A percentile compares a stretch with the other conserved stretches of the same genome.
phyloP scores from a whole-genome alignment of 2,797 vertebrate species.

The Sebastes melanostomus region DNA sequence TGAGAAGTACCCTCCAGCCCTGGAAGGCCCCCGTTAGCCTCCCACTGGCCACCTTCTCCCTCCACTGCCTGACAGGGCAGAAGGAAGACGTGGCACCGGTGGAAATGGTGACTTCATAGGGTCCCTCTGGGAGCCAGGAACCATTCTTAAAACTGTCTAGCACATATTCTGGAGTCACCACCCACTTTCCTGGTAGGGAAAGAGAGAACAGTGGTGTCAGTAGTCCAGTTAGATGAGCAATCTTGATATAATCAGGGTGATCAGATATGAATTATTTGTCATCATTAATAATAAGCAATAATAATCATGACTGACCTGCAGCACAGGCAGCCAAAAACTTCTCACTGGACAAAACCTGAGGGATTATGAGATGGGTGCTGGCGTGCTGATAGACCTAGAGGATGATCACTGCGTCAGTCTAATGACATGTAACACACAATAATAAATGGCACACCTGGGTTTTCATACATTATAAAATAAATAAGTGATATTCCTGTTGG shows the following conservation, averaged over 20 bases:
- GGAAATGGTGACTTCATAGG: conserved; percentile 86
- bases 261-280: neutral
- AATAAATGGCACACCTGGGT: neutral
- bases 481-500: neutral
- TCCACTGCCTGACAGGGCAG: conserved; percentile 78
- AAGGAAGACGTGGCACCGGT: conserved; percentile 31
- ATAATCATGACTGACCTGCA: conserved; percentile 84
- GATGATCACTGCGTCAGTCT: conserved; percentile 12
- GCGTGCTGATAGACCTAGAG: conserved; percentile 85
- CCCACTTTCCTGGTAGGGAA: conserved; percentile 89
- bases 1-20: conserved; percentile 91
- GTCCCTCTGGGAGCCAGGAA: conserved; percentile 91
- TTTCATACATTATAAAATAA: neutral
- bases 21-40: conserved; percentile 90
- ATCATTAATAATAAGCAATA: neutral
- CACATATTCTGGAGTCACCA: conserved; percentile 92
- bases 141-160: conserved; percentile 90
- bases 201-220: neutral
- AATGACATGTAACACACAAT: neutral
- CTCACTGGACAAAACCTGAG: conserved; percentile 87
- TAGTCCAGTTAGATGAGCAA: neutral
- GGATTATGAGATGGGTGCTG: conserved; percentile 90
- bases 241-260: neutral
- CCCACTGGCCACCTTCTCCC: conserved; percentile 78
- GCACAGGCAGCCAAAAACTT: conserved; percentile 95